Conservation (phyloP, 2,888 invertebrate species). For the Plebejus anna region DNA sequence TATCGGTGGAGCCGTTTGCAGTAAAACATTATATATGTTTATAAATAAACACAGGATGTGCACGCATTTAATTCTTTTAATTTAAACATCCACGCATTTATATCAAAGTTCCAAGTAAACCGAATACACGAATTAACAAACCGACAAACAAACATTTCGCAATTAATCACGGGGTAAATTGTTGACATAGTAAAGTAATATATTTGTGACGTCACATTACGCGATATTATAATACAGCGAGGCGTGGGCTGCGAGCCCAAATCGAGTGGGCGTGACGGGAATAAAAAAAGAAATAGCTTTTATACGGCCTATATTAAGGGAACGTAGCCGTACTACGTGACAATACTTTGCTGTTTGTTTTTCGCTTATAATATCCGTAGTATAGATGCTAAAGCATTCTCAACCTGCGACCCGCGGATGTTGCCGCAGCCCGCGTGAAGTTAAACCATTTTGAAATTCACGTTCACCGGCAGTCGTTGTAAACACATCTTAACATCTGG, state of each 20-base stretch:
- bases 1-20: no score
- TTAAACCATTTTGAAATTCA: no score
- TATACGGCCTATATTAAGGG: not conserved
- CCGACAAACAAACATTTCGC: not conserved
- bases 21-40: no score
- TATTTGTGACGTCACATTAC: constrained; percentile 8
- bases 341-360: not conserved
- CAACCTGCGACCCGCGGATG: no score
- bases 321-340: not conserved
- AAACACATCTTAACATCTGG: no score
- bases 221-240: not conserved
- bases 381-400: no score
- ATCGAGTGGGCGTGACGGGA: not conserved
- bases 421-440: no score
- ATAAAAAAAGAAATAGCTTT: not conserved
- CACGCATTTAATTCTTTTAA: not conserved
- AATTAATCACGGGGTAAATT: not conserved
- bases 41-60: no score
- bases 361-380: no score
- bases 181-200: not conserved
- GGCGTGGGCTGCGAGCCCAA: not conserved
- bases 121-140: not conserved
- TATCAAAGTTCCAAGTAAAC: not conserved
- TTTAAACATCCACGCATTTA: not conserved
- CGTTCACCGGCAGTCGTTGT: no score